phyloP scores from a whole-genome alignment of 2,113 vertebrate genomes.

The Neoarius graeffei region DNA sequence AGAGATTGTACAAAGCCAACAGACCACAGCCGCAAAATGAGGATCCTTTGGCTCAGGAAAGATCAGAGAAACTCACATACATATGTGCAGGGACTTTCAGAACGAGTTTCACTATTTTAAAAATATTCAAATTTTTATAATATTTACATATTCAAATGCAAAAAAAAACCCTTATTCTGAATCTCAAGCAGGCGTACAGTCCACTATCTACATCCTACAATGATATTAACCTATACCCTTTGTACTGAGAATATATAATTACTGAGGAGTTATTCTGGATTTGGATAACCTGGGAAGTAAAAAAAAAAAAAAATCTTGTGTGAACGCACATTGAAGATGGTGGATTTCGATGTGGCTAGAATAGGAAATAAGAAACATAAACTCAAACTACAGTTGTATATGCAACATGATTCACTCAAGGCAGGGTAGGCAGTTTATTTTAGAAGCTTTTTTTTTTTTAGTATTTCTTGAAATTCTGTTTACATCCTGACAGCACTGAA shows the following conservation, averaged over 20 bases:
- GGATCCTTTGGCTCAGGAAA: conserved; percentile 11
- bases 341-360: not conserved
- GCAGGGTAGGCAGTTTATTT: too few species aligned
- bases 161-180: not conserved
- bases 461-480: too few species aligned
- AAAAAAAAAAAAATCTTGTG: not conserved
- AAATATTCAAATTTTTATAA: not conserved
- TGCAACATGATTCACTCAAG: too few species aligned
- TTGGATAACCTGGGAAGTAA: not conserved
- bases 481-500: too few species aligned
- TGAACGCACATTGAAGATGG: not conserved
- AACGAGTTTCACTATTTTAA: not conserved
- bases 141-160: not conserved
- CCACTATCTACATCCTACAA: not conserved
- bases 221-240: not conserved
- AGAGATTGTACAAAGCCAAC: conserved; percentile 50
- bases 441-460: too few species aligned
- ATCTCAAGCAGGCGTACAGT: not conserved
- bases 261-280: not conserved
- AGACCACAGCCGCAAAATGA: conserved; percentile 42
- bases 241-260: not conserved
- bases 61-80: not conserved
- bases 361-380: not conserved
- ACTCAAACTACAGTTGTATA: not conserved
- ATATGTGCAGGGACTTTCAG: not conserved